These are phyloP conservation scores for Scelioninae gen. 1 DNA, from an alignment of 2,888 invertebrate genomes.

Conservation along the genomic window DNA sequence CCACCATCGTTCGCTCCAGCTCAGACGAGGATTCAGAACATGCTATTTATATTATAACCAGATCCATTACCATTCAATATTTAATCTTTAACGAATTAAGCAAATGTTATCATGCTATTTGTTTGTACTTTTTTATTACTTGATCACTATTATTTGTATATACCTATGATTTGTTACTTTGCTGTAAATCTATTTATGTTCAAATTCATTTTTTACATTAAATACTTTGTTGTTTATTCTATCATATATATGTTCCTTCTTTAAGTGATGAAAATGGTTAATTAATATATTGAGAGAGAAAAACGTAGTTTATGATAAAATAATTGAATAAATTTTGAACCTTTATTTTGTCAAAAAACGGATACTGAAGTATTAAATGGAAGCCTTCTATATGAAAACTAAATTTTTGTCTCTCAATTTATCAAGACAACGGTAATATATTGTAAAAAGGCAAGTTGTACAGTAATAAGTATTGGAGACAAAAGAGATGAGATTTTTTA, in stretches of 20 bases:
- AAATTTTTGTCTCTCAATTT: conserved; percentile 4
- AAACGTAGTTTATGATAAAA: no score
- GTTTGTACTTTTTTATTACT: conserved; percentile 11
- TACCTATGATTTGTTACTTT: conserved; percentile 18
- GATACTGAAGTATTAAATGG: no score
- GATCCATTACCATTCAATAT: conserved; percentile 18
- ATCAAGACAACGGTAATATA: conserved; percentile 6
- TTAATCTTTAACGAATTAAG: conserved; percentile 15
- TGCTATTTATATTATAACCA: conserved; percentile 36
- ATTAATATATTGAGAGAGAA: conserved; percentile 2
- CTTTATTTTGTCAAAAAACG: no score
- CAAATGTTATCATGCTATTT: conserved; percentile 11
- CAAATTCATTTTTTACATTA: conserved; percentile 3
- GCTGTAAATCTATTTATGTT: conserved; percentile 12
- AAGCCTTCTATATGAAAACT: background rate
- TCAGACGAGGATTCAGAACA: conserved; percentile 22
- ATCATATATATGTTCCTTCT: conserved; percentile 9
- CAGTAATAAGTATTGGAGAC: conserved; percentile 24
- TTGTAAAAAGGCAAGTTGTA: conserved; percentile 39
- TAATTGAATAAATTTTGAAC: no score
- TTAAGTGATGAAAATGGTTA: conserved; percentile 14
- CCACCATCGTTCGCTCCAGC: conserved; percentile 48
- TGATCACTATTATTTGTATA: conserved; percentile 7
- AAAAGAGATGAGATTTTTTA: conserved; percentile 11
- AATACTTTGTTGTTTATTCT: conserved; percentile 8